Base-by-base conservation (phyloP, 1,140 invertebrate genomes). In the Halictus rubicundus region DNA sequence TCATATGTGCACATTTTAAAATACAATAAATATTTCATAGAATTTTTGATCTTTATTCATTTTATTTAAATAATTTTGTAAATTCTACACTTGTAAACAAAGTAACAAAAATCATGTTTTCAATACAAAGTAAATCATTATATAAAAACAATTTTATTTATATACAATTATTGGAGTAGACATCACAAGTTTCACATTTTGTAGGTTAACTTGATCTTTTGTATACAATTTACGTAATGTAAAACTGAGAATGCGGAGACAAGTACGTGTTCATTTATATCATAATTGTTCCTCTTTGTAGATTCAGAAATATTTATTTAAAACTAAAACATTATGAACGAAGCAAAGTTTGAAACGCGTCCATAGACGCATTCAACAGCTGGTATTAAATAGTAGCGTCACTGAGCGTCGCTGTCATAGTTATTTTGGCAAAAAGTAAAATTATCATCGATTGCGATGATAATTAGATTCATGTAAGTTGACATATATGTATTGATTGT, bases 51-150 rank as follows among this genome's bases (percentile, higher is more conserved):
- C 7, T 19, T 9, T n/a, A 46, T 68, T 46, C 19, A 60, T 27
- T 76, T 57, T 23, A 66, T 12, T 75, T 42, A 54, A 54, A 42
- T 6, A 66, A 66, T 42, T 57, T 21, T 32, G 68, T 3, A 23
- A 46, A 49, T 23, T 32, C 14, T n/a, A 68, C 32, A 75, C 39
- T 27, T 46, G 12, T 1, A 68, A 59, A n/a, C 23, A 59, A 46
- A 6, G 42, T 19, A 16, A 65, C 57, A 27, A n/a, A 54, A 42
- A 37, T 57, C 16, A 27, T 66, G 42, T n/a, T 54, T 60, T 0
- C 2, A 77, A 52, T 52, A 61, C 49, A 46, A 23, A 19, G 37
- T 68, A 39, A n/a, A n/a, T n/a, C n/a, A n/a, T n/a, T n/a, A n/a
- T n/a, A 14, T 69, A 37, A 27, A 10, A 57, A 59, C 10, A 68